Conservation (phyloP, 2,888 invertebrate species). For the Ceratothoa steindachneri region DNA sequence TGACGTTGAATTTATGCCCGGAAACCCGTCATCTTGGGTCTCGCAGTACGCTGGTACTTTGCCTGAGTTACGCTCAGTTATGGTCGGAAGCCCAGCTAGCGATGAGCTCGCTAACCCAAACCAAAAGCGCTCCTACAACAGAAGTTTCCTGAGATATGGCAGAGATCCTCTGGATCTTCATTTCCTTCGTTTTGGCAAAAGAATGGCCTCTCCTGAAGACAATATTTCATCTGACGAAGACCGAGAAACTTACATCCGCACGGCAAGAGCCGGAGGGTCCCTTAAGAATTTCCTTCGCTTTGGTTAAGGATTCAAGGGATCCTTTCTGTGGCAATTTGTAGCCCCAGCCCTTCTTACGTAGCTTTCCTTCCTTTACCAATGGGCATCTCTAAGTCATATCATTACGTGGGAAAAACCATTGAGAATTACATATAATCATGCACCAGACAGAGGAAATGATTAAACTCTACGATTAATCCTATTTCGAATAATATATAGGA, state of each 20-base stretch:
- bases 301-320: not conserved
- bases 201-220: not conserved
- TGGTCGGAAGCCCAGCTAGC: not conserved
- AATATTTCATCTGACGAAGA: not conserved
- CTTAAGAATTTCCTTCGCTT: not conserved
- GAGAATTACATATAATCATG: too few relatives aligned
- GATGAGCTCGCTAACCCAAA: not conserved
- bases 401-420: not conserved
- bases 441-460: too few relatives aligned
- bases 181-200: not conserved
- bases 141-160: not conserved
- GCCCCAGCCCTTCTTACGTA: not conserved
- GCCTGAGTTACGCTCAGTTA: not conserved
- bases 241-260: not conserved
- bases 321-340: not conserved
- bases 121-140: not conserved
- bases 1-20: not conserved
- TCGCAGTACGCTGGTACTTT: not conserved
- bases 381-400: not conserved
- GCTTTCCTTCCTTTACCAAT: not conserved
- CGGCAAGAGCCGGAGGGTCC: not conserved
- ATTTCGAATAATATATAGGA: too few relatives aligned
- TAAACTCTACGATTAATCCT: too few relatives aligned
- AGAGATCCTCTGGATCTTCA: slow-evolving; percentile 2
- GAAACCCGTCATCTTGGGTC: not conserved